These are phyloP conservation scores for Eurypyga helias DNA, from an alignment of 2,113 vertebrate species.

Conservation along the genomic window DNA sequence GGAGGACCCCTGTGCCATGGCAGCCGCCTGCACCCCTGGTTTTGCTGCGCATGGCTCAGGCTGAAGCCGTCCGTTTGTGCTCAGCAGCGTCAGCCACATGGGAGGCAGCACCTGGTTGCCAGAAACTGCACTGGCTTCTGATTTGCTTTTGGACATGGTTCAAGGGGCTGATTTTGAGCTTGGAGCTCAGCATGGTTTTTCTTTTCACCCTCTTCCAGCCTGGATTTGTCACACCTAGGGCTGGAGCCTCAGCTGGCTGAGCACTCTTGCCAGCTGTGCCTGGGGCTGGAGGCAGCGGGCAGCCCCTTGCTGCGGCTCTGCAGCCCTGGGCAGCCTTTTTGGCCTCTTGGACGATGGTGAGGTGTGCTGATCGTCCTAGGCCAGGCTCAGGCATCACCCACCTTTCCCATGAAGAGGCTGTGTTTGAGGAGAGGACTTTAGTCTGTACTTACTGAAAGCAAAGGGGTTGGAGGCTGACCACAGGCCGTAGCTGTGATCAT, in stretches of 20 bases:
- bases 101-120: neutral
- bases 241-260: neutral
- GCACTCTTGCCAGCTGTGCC: neutral
- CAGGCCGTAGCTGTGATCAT: neutral
- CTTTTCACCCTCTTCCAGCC: neutral
- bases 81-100: fast-evolving
- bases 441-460: fast-evolving
- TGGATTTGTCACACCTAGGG: fast-evolving
- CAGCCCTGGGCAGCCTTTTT: neutral
- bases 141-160: neutral
- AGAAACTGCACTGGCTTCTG: neutral
- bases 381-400: neutral
- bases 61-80: neutral
- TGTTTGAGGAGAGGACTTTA: neutral
- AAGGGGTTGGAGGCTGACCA: neutral
- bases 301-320: neutral
- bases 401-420: no score
- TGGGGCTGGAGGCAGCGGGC: neutral
- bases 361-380: neutral
- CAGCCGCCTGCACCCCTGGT: neutral
- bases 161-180: neutral
- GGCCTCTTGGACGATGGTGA: fast-evolving
- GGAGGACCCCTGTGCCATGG: neutral
- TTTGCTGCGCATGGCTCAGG: neutral
- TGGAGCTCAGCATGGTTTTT: neutral